Evolutionary conservation across 2,113 vertebrate species (phyloP).

Genomic region (Drymodes brunneopygia): DNA sequence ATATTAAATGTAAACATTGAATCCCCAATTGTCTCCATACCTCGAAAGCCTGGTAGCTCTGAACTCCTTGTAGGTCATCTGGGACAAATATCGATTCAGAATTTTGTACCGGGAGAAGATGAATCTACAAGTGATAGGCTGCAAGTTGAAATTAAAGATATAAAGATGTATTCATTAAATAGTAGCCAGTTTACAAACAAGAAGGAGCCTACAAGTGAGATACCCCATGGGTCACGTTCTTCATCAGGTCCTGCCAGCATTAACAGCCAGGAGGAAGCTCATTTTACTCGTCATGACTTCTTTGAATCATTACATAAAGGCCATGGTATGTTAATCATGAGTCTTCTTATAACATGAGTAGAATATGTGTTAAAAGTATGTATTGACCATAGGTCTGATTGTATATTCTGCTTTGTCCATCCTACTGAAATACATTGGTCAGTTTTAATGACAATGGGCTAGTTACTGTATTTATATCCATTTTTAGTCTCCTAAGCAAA

Average conservation of each 20-base stretch:
- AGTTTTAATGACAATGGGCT: background rate
- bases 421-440: background rate
- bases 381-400: background rate
- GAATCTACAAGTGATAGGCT: slow-evolving; percentile 81
- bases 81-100: slow-evolving; percentile 92
- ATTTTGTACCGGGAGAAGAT: slow-evolving; percentile 85
- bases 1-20: slow-evolving; percentile 91
- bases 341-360: background rate
- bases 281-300: slow-evolving; percentile 93
- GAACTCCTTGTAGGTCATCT: slow-evolving; percentile 92
- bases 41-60: slow-evolving; percentile 89
- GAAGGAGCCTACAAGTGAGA: slow-evolving; percentile 52
- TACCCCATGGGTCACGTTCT: background rate
- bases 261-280: slow-evolving; percentile 79
- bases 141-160: slow-evolving; percentile 93
- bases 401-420: background rate
- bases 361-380: background rate
- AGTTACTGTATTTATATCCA: background rate
- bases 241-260: slow-evolving; percentile 49
- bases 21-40: slow-evolving; percentile 91
- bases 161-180: slow-evolving; percentile 92
- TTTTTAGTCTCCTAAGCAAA: background rate
- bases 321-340: slow-evolving; percentile 78
- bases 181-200: slow-evolving; percentile 76
- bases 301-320: slow-evolving; percentile 89